phyloP scores from a whole-genome alignment of 2,888 invertebrate genomes.

The Agonopterix heracliana region DNA sequence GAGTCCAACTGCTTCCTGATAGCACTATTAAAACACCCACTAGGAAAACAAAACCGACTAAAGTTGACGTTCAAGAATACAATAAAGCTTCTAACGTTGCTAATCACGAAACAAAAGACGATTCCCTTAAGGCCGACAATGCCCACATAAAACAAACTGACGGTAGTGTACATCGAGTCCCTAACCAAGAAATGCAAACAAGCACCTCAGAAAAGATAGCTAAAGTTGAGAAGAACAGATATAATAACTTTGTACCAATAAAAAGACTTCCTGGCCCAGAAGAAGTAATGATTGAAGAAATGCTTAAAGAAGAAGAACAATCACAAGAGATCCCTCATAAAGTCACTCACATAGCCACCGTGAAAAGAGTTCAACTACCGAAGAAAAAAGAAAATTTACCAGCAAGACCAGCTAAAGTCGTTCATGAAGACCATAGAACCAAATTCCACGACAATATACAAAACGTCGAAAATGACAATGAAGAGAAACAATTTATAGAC shows the following conservation, averaged over 20 bases:
- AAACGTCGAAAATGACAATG: no score
- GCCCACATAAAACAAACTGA: no score
- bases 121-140: no score
- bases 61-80: neutral
- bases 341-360: neutral
- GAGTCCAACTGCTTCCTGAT: neutral
- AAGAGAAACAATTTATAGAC: no score
- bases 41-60: neutral
- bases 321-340: neutral
- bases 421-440: neutral
- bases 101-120: no score
- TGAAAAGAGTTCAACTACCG: neutral
- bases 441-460: no score
- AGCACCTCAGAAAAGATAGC: no score
- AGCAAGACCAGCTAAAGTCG: neutral
- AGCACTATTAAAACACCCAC: neutral
- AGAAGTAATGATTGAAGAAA: conserved; percentile 8
- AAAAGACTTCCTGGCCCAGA: conserved; percentile 3
- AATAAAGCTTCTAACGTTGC: no score
- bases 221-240: no score
- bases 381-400: neutral
- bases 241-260: no score
- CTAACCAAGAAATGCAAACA: no score
- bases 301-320: conserved; percentile 2
- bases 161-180: no score